These are phyloP conservation scores for Excalfactoria chinensis DNA, from an alignment of 2,113 vertebrate species.

Conservation along the genomic window DNA sequence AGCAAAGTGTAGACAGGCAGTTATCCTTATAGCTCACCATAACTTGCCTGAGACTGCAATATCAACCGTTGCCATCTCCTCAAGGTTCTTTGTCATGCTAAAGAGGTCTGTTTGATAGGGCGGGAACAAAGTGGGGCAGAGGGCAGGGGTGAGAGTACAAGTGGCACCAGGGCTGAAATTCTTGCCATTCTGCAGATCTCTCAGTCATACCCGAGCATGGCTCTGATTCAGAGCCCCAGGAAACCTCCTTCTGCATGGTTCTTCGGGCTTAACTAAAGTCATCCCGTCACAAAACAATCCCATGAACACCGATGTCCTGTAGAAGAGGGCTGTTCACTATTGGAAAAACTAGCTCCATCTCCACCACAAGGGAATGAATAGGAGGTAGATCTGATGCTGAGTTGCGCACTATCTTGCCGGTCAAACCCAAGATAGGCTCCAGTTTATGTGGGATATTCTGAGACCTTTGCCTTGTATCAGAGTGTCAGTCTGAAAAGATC, in stretches of 20 bases:
- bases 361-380: accelerated
- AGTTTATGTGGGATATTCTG: background rate
- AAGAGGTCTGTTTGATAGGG: slow-evolving; percentile 52
- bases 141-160: background rate
- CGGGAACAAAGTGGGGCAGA: slow-evolving; percentile 1
- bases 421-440: background rate
- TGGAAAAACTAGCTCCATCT: background rate
- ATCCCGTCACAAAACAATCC: background rate
- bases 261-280: background rate
- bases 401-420: accelerated
- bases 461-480: background rate
- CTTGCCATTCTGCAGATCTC: slow-evolving; percentile 26
- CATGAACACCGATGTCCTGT: accelerated
- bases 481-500: background rate
- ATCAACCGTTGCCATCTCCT: background rate
- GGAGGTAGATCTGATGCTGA: background rate
- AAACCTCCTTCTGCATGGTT: background rate
- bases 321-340: accelerated
- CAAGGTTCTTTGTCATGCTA: slow-evolving; percentile 61
- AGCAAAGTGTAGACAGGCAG: background rate
- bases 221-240: background rate
- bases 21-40: slow-evolving; percentile 45
- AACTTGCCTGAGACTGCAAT: background rate
- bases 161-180: slow-evolving; percentile 35
- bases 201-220: background rate